Base-by-base conservation (phyloP, 2,888 invertebrate species). In the Penaeus monodon region DNA sequence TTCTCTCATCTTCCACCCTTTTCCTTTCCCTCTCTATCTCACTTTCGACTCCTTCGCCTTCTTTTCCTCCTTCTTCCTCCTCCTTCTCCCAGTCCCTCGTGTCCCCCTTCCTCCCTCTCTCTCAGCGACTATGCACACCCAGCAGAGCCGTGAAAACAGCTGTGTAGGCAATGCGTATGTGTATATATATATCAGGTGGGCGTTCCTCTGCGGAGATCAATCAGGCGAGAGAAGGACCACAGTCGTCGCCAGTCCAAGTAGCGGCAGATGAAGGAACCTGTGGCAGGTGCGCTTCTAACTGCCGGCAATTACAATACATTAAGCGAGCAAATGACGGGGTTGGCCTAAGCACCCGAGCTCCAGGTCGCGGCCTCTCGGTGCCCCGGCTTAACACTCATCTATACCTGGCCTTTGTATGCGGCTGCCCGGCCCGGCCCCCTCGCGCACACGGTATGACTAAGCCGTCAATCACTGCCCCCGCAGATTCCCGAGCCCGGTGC, bases 251-350 rank as follows among this genome's bases (percentile, higher is more conserved):
- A 17, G n/a, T 20, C 38, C 49, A 22, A 79, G 79, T 29, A 29
- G 27, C 63, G 65, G 63, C 27, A 64, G 79, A 22, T 24, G 79
- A 27, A 79, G 64, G 64, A 64, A 64, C 27, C 24, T 24, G 63
- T 79, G 33, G 64, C 79, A 79, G 63, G 57, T 79, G 64, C 64
- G 29, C 79, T 64, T 27, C 33, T 64, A 63, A 79, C 79, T 63
- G 63, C 79, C 79, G n/a, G 63, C 79, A 79, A 79, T 79, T 79
- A 79, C 79, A 79, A 79, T 79, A 79, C 79, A 79, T 79, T 79
- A 79, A 79, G 79, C 27, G 33, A 79, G 64, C 29, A 64, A 79
- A 79, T 79, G 79, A 64, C 64, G 24, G 38, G 79, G 10, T 27
- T 64, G 33, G 29, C 64, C 33, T 57, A 33, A 63, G 79, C 79